phyloP scores from a whole-genome alignment of 2,113 vertebrate species.

The Corapipo altera region DNA sequence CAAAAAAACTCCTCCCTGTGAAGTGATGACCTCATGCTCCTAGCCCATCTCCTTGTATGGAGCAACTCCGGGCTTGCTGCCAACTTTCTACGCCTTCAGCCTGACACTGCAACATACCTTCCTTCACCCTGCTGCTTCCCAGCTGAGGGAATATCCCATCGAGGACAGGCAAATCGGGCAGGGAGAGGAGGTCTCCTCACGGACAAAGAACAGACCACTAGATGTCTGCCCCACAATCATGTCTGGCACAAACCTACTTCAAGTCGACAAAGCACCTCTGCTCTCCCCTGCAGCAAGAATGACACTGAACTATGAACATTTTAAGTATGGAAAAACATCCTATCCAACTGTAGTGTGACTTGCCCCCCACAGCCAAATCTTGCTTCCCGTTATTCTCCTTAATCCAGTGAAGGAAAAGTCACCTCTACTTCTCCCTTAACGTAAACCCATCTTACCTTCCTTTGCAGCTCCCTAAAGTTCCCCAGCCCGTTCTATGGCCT shows the following conservation, averaged over 20 bases:
- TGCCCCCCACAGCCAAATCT: no score
- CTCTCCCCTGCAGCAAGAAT: not conserved
- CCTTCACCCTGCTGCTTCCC: not conserved
- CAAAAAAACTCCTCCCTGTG: not conserved
- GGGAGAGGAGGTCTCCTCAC: fast-evolving
- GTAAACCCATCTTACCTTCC: not conserved
- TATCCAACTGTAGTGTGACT: fast-evolving
- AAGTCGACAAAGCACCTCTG: not conserved
- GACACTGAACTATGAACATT: not conserved
- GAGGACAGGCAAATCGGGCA: fast-evolving
- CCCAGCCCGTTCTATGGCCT: fast-evolving
- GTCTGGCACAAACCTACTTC: fast-evolving
- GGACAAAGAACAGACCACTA: not conserved
- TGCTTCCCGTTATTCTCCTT: not conserved
- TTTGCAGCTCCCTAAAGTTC: not conserved
- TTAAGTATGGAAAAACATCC: not conserved
- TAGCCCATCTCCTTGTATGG: slow-evolving; percentile 14
- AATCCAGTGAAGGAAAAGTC: not conserved
- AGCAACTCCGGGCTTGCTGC: not conserved
- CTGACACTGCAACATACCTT: not conserved
- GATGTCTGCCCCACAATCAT: fast-evolving
- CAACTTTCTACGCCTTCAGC: not conserved
- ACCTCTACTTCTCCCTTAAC: not conserved
- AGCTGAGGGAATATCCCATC: not conserved
- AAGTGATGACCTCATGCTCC: slow-evolving; percentile 48